Evolutionary conservation across 1,140 invertebrate species (phyloP), one percentile per base, ranked within the genome.

Genomic region (Drosophila pachea): DNA sequence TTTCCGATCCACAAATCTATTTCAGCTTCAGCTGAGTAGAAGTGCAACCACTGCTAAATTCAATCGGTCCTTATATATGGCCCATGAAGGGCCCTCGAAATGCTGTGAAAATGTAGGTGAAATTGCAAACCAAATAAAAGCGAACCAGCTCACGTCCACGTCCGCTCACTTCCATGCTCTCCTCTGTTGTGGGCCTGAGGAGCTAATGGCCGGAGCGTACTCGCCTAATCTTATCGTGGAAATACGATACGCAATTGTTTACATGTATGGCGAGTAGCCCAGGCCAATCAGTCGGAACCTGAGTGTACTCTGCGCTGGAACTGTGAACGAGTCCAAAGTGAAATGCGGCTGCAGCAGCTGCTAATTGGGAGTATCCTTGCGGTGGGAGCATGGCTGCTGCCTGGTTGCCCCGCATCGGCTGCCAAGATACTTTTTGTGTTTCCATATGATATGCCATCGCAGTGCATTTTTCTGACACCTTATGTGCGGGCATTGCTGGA

Each of bases 151-250:
- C 45, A 52, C 38, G n/a, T 59, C 11, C 8, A 33, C 33, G 45
- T 62, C 72, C 64, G 72, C n/a, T 33, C 75, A 82, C 75, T 43
- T 58, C 78, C 49, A 35, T 38, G 54, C 14, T 55, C 64, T 52
- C 49, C n/a, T 4, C 12, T 32, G 32, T 29, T 56, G 61, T 64
- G 53, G 7, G 16, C 33, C n/a, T 40, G 8, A 11, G 38, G 45
- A 11, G 7, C n/a, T n/a, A n/a, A n/a, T n/a, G n/a, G 4, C 2
- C 8, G 32, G 32, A 14, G 36, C 9, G 9, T 6, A 8, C 11
- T 49, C 22, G 1, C 12, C 45, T 70, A 65, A 70, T 70, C 61
- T 64, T 53, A 70, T 69, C 67, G 43, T 11, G 38, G 11, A 8
- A n/a, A 40, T 36, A 33, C 49, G 22, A 54, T 58, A 48, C 42